Conservation (phyloP, 2,113 vertebrate species). For the Pycnonotus jocosus region DNA sequence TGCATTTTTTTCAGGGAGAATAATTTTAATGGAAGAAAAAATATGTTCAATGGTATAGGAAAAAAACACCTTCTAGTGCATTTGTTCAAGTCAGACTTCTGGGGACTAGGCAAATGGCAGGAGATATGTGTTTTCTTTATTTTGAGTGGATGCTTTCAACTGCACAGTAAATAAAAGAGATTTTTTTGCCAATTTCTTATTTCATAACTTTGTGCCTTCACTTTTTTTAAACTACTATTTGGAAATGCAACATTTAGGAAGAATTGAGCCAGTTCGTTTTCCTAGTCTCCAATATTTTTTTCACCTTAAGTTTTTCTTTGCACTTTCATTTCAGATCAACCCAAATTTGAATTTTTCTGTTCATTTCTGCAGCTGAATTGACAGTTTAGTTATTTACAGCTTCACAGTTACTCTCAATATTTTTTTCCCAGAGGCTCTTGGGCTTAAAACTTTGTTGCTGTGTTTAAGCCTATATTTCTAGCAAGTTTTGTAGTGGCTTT, state of each 20-base stretch:
- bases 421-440: background rate
- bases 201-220: background rate
- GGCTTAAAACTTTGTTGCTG: background rate
- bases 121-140: background rate
- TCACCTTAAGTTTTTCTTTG: background rate
- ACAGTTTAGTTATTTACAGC: background rate
- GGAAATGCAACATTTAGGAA: background rate
- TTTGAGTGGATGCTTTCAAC: background rate
- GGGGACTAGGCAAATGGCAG: background rate
- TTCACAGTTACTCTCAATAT: background rate
- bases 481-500: background rate
- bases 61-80: accelerated
- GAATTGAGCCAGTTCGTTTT: background rate
- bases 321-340: background rate
- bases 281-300: background rate
- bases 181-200: background rate
- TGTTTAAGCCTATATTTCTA: background rate
- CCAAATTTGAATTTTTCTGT: background rate
- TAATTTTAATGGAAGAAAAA: background rate
- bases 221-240: background rate
- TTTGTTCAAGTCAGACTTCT: background rate
- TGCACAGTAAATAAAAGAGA: background rate
- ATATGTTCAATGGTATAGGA: background rate
- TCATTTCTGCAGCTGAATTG: background rate
- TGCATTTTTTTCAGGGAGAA: background rate